Evolutionary conservation across 2,113 vertebrate species (phyloP).

Genomic region (Pavo muticus): DNA sequence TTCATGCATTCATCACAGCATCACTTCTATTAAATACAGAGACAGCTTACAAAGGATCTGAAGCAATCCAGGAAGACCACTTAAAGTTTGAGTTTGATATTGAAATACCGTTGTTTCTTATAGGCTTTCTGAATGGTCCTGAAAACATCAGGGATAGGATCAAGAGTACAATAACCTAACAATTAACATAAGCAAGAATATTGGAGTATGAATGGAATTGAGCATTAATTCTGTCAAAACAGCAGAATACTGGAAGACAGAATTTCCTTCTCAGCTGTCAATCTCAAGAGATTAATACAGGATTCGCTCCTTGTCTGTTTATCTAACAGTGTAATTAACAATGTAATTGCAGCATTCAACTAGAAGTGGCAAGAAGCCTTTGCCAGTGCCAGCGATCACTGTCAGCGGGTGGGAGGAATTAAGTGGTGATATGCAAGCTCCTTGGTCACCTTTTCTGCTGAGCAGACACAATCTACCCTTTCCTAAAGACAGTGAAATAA

Average conservation of each 20-base stretch:
- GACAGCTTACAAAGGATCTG: not conserved
- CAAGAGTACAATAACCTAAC: not conserved
- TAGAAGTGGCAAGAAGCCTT: not conserved
- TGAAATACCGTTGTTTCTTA: not conserved
- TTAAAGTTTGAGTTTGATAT: not conserved
- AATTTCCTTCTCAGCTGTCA: not conserved
- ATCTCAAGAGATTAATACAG: not conserved
- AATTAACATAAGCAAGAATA: not conserved
- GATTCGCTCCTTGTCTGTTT: not conserved
- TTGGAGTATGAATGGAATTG: not conserved
- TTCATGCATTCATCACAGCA: not conserved
- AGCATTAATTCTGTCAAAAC: not conserved
- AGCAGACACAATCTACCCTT: not conserved
- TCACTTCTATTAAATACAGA: not conserved
- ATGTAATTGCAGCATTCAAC: not conserved
- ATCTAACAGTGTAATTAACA: not conserved
- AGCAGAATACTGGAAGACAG: not conserved
- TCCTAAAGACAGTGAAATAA: not conserved
- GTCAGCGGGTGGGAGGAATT: not conserved
- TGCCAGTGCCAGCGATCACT: not conserved
- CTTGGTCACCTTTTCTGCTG: not conserved
- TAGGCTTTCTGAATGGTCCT: not conserved
- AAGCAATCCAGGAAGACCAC: not conserved
- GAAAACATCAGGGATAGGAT: not conserved
- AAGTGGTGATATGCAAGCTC: accelerated